Evolutionary conservation across 1,140 invertebrate species (phyloP), one percentile per base, ranked within the genome.

Genomic region (Pseudomyrmex concolor): DNA sequence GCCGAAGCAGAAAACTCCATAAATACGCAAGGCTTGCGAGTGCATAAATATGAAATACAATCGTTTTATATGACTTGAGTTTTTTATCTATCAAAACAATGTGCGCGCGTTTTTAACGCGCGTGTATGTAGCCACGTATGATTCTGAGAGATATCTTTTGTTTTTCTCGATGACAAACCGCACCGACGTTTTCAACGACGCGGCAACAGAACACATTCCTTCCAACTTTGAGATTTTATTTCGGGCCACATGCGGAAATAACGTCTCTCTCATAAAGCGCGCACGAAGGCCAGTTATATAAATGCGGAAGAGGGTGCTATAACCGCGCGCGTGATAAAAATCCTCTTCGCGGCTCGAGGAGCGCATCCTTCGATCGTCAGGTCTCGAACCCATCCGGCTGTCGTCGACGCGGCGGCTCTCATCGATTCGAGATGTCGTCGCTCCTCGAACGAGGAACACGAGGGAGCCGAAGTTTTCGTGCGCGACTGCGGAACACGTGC

Each of bases 401-500:
- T 77, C 64, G 50, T 48, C 76, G 51, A 34, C 13, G 57, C 57
- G n/a, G n/a, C 12, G 34, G 25, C 17, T 55, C 34, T 45, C 74
- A 62, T 67, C 74, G 63, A 67, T 67, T 51, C 74, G 74, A 12
- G 63, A 55, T 19, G 57, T 74, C 59, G 43, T 73, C 55, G 73
- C 48, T 25, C 25, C 45, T 34, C 48, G 60, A 17, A 34, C 19
- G 12, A 51, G 9, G 22, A 51, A 0, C 34, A 34, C 34, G 51
- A 34, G 34, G 5, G 34, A 7, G 2, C 34, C 19, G 19, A 59
- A 57, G 12, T 78, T 68, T 67, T 43, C 62, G 71, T 48, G 57
- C 57, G 34, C 54, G 50, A 77, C 62, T 55, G 63, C 9, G 25
- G 64, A 70, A 59, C 76, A 78, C 76, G 73, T 77, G n/a, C n/a